phyloP scores from a whole-genome alignment of 2,113 vertebrate species.

The Thamnophis sirtalis region DNA sequence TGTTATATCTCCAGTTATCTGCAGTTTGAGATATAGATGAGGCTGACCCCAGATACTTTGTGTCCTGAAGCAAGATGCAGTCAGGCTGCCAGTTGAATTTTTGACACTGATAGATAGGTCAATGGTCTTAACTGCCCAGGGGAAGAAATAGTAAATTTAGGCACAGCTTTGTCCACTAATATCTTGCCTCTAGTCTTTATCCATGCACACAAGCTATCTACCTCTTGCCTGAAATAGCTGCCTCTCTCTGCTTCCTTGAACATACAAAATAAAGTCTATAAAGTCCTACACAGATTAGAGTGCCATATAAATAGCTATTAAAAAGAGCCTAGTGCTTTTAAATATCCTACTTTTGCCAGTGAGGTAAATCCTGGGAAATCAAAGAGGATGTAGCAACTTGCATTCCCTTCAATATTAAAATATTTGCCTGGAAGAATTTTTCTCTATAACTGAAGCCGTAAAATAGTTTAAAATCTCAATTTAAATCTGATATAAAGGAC shows the following conservation, averaged over 20 bases:
- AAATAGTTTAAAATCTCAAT: slow-evolving; percentile 23
- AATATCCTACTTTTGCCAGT: neutral
- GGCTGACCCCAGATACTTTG: neutral
- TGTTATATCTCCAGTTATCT: neutral
- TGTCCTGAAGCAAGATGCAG: neutral
- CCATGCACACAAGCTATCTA: neutral
- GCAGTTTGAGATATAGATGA: neutral
- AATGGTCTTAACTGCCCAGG: neutral
- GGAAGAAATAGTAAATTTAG: neutral
- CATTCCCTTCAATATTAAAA: slow-evolving; percentile 7
- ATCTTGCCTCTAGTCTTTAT: neutral
- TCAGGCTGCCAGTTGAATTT: neutral
- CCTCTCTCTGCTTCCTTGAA: neutral
- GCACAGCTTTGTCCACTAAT: neutral
- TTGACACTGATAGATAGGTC: neutral
- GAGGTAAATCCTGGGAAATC: slow-evolving; percentile 21
- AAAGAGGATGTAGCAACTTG: neutral
- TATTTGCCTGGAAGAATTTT: slow-evolving; percentile 27
- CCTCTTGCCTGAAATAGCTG: neutral
- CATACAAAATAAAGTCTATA: neutral
- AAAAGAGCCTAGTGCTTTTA: neutral
- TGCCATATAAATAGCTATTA: neutral
- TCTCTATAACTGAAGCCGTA: neutral
- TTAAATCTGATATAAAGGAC: slow-evolving; percentile 36
- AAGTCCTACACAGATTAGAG: neutral